Conservation (phyloP, 2,888 invertebrate species). For the Hirtodrosophila trivittata region DNA sequence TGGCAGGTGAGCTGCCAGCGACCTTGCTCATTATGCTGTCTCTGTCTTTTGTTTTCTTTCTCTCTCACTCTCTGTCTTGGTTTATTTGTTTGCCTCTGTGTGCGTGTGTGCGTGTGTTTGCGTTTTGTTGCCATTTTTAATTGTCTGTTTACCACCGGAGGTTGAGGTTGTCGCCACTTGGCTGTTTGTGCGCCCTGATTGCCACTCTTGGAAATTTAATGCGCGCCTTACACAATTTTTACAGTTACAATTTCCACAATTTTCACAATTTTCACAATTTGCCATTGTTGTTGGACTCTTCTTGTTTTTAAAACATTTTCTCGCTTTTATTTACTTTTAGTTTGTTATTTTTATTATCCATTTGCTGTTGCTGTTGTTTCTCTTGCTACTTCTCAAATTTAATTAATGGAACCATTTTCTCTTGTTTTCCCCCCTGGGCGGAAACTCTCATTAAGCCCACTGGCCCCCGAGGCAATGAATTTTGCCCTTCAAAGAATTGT, state of each 20-base stretch:
- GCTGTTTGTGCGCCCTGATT: constrained; percentile 41
- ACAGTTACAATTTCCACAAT: constrained; percentile 33
- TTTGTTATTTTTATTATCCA: constrained; percentile 36
- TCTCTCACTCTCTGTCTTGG: not conserved
- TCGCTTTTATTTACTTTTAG: constrained; percentile 45
- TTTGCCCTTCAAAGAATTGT: constrained; percentile 18
- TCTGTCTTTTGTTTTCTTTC: not conserved
- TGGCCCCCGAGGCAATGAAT: constrained; percentile 18
- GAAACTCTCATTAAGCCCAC: constrained; percentile 44
- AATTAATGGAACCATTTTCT: constrained; percentile 45
- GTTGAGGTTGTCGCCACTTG: constrained; percentile 18
- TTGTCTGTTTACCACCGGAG: constrained; percentile 55
- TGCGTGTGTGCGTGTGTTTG: constrained; percentile 17
- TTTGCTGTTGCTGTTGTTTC: constrained; percentile 17
- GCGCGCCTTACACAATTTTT: constrained; percentile 43
- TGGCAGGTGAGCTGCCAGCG: constrained; percentile 62
- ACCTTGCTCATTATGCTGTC: constrained; percentile 60
- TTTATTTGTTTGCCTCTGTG: not conserved
- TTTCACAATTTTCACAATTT: constrained; percentile 34
- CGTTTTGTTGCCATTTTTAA: constrained; percentile 48
- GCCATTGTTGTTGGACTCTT: constrained; percentile 21
- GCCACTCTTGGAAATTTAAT: constrained; percentile 52
- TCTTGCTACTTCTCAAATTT: constrained; percentile 39
- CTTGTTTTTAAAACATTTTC: constrained; percentile 23
- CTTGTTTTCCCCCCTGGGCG: constrained; percentile 14